Base-by-base conservation (phyloP, 1,140 invertebrate genomes). In the Bombus confusus region DNA sequence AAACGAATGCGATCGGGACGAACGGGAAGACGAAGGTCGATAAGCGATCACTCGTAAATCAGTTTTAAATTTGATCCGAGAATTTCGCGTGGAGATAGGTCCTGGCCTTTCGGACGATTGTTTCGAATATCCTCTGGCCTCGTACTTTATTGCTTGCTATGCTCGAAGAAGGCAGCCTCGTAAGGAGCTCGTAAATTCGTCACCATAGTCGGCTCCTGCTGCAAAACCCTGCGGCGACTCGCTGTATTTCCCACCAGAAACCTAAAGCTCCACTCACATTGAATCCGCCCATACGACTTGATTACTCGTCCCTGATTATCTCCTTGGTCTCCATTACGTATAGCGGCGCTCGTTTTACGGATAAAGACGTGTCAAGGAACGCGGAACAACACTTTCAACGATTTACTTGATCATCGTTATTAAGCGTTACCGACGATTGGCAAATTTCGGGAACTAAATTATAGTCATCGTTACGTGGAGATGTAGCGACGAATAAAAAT, bases 141-240 rank as follows among this genome's bases (percentile, higher is more conserved):
- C 83, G 78, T 89, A 89, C 85, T 91, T 92, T 91, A 91, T 92
- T 89, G 84, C 88, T 85, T 41, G 72, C 85, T 84, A 85, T 75
- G 85, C 80, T 86, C 87, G 83, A 90, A 85, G 75, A 90, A 71
- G 85, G 87, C 89, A 88, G 86, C 82, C 80, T 92, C 80, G 92
- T 91, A 92, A 93, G 92, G 78, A 88, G 91, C 89, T 93, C 92
- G 89, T 93, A 93, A 93, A 93, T 93, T 93, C 92, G 91, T 93
- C 92, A 93, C 91, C 90, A 88, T 83, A 87, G 86, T 91, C 86
- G 86, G 92, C 91, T 92, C 89, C 92, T 83, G 87, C 89, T 88
- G 68, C 91, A 90, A 88, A 83, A 82, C 85, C 88, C 87, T 71
- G 73, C 64, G 76, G 85, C 81, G 78, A 83, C 64, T 87, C 79